Evolutionary conservation across 2,888 invertebrate genomes (phyloP).

Genomic region (Rotaria sp.): DNA sequence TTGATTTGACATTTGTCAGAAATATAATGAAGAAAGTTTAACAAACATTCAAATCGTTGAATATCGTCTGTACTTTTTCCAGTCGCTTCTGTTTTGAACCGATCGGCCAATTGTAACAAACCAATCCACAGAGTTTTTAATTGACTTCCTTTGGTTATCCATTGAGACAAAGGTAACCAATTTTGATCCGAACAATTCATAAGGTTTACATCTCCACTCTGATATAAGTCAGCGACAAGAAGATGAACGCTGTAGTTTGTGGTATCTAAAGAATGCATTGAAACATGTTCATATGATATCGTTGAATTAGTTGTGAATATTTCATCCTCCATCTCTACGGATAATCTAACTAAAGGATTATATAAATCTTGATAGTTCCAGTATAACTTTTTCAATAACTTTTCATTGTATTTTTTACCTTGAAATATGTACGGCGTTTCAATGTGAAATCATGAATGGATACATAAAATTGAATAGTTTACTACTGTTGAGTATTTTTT

Average conservation of each 20-base stretch:
- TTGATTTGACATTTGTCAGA: background rate
- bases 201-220: background rate
- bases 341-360: background rate
- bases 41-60: background rate
- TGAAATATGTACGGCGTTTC: background rate
- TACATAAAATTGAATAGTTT: background rate
- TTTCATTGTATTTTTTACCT: background rate
- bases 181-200: background rate
- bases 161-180: conserved; percentile 6
- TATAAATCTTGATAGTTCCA: background rate
- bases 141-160: background rate
- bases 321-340: background rate
- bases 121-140: background rate
- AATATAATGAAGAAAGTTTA: conserved; percentile 3
- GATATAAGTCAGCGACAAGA: background rate
- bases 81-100: background rate
- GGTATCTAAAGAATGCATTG: background rate
- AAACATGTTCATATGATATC: background rate
- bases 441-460: background rate
- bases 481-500: background rate
- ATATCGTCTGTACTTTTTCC: background rate
- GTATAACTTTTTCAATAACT: background rate
- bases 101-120: background rate
- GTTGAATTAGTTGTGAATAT: background rate
- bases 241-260: background rate